Evolutionary conservation across 2,888 invertebrate species (phyloP), one percentile per base, ranked within the genome.

Genomic region (Liodrosophila aerea): DNA sequence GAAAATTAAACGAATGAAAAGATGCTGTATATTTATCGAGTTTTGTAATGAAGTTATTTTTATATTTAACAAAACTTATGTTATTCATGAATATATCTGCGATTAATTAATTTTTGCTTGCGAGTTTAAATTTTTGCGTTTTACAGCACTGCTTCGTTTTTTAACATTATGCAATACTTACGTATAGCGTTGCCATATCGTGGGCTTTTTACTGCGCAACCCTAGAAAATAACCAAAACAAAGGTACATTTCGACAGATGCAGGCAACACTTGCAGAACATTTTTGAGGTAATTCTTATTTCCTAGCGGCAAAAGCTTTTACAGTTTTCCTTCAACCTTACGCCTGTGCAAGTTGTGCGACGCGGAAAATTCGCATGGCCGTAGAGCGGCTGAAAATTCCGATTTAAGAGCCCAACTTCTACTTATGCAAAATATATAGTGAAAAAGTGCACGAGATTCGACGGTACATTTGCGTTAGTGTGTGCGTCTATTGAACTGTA

Each of bases 291-390:
- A 70, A 70, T 63, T 72, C 67, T 67, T 67, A 70, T 70, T 70
- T 70, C 70, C 67, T 70, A 70, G 72, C 70, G 72, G 70, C 58
- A 70, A 83, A 82, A 83, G 83, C 83, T 77, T 77, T 77, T 72
- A 64, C 83, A 82, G 70, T 77, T 77, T 77, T 80, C 70, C 80
- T 69, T 64, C 64, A 76, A 64, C 70, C 73, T 69, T 75, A 54
- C 66, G 68, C 58, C 75, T 60, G 76, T 73, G 71, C 57, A 67
- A 66, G 46, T 53, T 61, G 60, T 33, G 57, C 22, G 27, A 56
- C 56, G 63, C 74, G 59, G 66, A 57, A 66, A 67, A 64, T 57
- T 45, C 59, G 50, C 59, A 61, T 60, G 44, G 40, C 36, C 30
- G 16, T 3, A 27, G 58, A 59, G 34, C 50, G 64, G 37, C 51